Evolutionary conservation across 2,888 invertebrate species (phyloP).

Genomic region (Diploptera punctata): DNA sequence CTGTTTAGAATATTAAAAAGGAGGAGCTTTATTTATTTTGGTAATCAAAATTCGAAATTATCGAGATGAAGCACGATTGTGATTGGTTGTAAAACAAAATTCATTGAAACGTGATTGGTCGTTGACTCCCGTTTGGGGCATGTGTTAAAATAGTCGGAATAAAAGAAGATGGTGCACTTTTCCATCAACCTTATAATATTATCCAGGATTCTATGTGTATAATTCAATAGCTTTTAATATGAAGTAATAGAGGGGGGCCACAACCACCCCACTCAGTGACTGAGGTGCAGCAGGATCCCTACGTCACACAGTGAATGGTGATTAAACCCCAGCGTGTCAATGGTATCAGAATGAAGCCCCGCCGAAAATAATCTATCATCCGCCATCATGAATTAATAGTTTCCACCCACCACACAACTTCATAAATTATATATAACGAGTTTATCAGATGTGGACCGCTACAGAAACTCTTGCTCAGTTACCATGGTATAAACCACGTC

Average conservation of each 20-base stretch:
- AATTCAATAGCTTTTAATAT: neutral
- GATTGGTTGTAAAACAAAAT: too few species aligned
- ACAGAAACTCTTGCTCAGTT: too few species aligned
- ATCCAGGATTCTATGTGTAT: neutral
- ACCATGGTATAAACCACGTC: too few species aligned
- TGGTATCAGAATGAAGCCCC: constrained; percentile 11
- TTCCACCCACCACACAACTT: neutral
- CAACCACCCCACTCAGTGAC: neutral
- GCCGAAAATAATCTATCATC: constrained; percentile 7
- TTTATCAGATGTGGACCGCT: neutral
- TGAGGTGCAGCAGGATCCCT: neutral
- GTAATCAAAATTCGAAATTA: too few species aligned
- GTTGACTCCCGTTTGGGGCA: too few species aligned
- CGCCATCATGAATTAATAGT: constrained; percentile 6
- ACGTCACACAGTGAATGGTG: constrained; percentile 10
- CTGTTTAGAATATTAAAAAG: too few species aligned
- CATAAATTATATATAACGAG: neutral
- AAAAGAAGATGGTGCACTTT: neutral
- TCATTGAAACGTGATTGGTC: too few species aligned
- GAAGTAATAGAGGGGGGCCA: neutral
- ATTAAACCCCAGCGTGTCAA: constrained; percentile 8
- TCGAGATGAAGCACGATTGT: too few species aligned
- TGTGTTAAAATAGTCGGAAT: too few species aligned
- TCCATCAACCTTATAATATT: neutral
- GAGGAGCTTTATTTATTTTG: too few species aligned